Base-by-base conservation (phyloP, 2,113 vertebrate species). In the Xiphophorus couchianus region DNA sequence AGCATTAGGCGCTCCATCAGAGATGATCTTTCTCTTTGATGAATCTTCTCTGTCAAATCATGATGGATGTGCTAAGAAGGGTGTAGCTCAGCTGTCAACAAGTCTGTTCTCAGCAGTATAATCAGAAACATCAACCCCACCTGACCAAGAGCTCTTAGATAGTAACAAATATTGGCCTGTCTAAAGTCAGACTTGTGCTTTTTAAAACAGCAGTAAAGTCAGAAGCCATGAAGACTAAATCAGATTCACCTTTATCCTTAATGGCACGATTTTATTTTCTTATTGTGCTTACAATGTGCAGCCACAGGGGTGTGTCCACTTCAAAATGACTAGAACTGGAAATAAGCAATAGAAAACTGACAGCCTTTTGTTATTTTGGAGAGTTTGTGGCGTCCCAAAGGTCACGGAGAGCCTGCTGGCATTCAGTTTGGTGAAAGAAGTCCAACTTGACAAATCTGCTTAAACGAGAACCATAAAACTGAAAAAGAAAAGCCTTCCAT, bases 21-120 rank as follows among this genome's bases (percentile, higher is more conserved):
- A 68, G 61, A 42, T 75, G 29, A 76, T 78, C 77, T 8, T 63
- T 66, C 62, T 25, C 44, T 5, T 80, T 37, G 42, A 72, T 8
- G 65, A 42, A 54, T 54, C 29, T n/a, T 66, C 44, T 62, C 15
- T 51, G 19, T 68, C 37, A 66, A 77, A 66, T 29, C 13, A 27
- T 63, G 62, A 78, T 62, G 44, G 67, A 67, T 68, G 62, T 66
- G 42, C 61, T 54, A 22, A 19, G 64, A 33, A 78, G 31, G 30
- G 66, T 48, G 61, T 62, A 75, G 64, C 73, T 84, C 6, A 15
- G 8, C 51, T 58, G 51, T 58, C 51, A 58, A 58, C 51, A 58
- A 25, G 25, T 58, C 8, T 58, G 44, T 19, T 48, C 44, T 48
- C 14, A 48, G 44, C 17, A 48, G 44, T 48, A 58, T 58, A 58